phyloP scores from a whole-genome alignment of 2,797 vertebrate species.

The Karalla daura region DNA sequence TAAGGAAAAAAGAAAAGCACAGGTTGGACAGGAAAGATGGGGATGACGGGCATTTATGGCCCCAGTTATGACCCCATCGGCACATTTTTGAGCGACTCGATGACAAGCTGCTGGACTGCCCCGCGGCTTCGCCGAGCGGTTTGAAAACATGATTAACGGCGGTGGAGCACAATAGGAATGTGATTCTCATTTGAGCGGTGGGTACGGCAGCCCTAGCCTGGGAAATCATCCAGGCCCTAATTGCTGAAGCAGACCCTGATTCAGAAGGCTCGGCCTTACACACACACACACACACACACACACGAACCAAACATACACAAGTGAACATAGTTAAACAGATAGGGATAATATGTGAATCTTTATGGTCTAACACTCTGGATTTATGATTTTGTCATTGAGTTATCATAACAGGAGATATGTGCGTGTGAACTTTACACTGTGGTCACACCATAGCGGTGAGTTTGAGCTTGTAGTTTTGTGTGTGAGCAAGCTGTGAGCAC shows the following conservation, averaged over 20 bases:
- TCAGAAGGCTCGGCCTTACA: slow-evolving; percentile 63
- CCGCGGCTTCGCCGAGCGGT: slow-evolving; percentile 62
- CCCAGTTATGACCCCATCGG: slow-evolving; percentile 75
- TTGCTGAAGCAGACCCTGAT: slow-evolving; percentile 78
- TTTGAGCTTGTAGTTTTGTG: neutral
- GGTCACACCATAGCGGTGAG: neutral
- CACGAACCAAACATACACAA: slow-evolving; percentile 1
- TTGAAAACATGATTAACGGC: slow-evolving; percentile 82
- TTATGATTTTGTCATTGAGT: slow-evolving; percentile 19
- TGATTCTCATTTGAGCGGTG: slow-evolving; percentile 77
- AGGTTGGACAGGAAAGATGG: slow-evolving; percentile 57
- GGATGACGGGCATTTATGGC: slow-evolving; percentile 69
- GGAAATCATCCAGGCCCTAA: slow-evolving; percentile 82
- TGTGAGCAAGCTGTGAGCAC: neutral
- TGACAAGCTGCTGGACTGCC: slow-evolving; percentile 76
- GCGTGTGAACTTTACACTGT: slow-evolving; percentile 5
- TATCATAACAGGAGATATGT: slow-evolving; percentile 10
- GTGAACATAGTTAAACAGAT: slow-evolving; percentile 5
- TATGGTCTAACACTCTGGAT: slow-evolving; percentile 34
- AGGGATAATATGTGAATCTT: slow-evolving; percentile 21
- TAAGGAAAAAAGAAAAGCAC: slow-evolving; percentile 30
- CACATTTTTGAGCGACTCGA: slow-evolving; percentile 71
- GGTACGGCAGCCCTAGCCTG: slow-evolving; percentile 71
- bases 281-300: slow-evolving; percentile 13
- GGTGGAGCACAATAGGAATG: slow-evolving; percentile 79